A percentile compares a stretch with the other conserved stretches of the same genome.
phyloP scores from a whole-genome alignment of 2,113 vertebrate species.

The Leptodactylus fuscus region DNA sequence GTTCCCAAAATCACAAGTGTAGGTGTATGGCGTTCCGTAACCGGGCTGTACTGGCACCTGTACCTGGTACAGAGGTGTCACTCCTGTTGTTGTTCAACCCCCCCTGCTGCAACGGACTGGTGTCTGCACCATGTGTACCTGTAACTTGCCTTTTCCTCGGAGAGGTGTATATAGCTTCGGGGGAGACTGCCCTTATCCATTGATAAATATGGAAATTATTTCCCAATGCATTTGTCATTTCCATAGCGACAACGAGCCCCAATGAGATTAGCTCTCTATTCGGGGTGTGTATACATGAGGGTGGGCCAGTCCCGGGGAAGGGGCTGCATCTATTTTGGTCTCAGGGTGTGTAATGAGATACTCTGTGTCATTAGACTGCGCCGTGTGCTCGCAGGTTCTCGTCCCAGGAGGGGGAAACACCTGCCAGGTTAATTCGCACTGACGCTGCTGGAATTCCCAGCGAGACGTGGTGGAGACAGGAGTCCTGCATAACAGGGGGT shows the following conservation, averaged over 20 bases:
- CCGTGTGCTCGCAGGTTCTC: not conserved
- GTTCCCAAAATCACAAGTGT: too few species aligned
- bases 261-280: not conserved
- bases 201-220: too few species aligned
- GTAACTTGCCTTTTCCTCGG: too few species aligned
- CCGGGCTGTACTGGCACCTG: too few species aligned
- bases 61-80: too few species aligned
- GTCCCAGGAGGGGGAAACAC: slow-evolving; percentile 46
- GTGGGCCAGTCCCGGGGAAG: not conserved
- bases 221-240: not conserved
- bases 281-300: not conserved
- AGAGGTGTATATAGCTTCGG: too few species aligned
- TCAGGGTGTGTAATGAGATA: slow-evolving; percentile 29
- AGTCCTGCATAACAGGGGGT: slow-evolving; percentile 43
- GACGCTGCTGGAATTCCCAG: slow-evolving; percentile 42
- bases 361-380: slow-evolving; percentile 29
- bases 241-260: not conserved
- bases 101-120: too few species aligned
- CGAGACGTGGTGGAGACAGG: slow-evolving; percentile 38
- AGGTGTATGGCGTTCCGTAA: too few species aligned
- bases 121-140: too few species aligned
- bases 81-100: too few species aligned
- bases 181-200: too few species aligned
- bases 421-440: slow-evolving; percentile 45
- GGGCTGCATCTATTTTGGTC: not conserved